Evolutionary conservation across 2,113 vertebrate genomes (phyloP).

Genomic region (Corythornis vintsioides): DNA sequence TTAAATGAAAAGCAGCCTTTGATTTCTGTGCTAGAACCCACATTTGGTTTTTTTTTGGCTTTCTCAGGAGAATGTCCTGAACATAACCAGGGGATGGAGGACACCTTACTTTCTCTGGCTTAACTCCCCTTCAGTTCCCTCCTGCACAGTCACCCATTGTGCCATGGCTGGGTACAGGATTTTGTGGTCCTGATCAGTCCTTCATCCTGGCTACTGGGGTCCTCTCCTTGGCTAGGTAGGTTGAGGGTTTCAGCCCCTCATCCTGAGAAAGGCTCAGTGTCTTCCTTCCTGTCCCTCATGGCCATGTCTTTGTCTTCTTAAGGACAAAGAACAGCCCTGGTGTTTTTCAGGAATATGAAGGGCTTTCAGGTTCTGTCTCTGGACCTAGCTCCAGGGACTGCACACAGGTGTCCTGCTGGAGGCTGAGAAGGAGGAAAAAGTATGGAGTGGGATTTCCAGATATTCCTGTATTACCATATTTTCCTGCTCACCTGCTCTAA

Average conservation of each 20-base stretch:
- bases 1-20: background rate
- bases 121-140: background rate
- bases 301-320: background rate
- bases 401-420: background rate
- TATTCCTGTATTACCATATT: background rate
- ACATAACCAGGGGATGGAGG: background rate
- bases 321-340: background rate
- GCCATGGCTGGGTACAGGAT: rapidly evolving
- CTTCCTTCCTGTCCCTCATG: background rate
- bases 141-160: rapidly evolving
- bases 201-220: background rate
- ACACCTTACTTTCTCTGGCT: background rate
- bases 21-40: background rate
- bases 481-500: background rate
- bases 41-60: background rate
- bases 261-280: background rate
- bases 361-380: background rate
- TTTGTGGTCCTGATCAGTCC: background rate
- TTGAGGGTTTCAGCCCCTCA: background rate
- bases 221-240: background rate
- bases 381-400: background rate
- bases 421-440: background rate
- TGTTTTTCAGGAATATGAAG: background rate
- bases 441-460: background rate
- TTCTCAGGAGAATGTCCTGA: background rate